Evolutionary conservation across 2,888 invertebrate genomes (phyloP).

Genomic region (Orthonevra nobilis): DNA sequence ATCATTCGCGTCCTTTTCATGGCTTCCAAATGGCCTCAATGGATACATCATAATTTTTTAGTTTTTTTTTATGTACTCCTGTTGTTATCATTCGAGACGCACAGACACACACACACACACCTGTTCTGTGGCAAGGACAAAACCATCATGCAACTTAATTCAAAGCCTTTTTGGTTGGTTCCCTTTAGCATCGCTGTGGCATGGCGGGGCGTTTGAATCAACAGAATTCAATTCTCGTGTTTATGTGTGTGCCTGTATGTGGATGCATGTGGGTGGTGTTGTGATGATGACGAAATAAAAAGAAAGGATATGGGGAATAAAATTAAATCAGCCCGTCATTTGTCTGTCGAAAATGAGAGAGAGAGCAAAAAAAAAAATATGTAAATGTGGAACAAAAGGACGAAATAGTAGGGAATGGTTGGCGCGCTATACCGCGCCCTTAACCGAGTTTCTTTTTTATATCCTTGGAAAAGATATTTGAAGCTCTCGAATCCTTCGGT

Average conservation of each 20-base stretch:
- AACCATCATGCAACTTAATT: conserved; percentile 68
- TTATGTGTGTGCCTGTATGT: neutral
- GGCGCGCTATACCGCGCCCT: conserved; percentile 42
- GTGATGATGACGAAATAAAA: conserved; percentile 43
- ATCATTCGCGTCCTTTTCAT: conserved; percentile 48
- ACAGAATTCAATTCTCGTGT: conserved; percentile 54
- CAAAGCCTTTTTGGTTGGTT: conserved; percentile 52
- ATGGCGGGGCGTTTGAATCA: conserved; percentile 13
- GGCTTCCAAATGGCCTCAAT: conserved; percentile 48
- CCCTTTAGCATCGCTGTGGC: too few relatives aligned
- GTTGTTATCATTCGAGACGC: conserved; percentile 1
- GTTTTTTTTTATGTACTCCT: conserved; percentile 25
- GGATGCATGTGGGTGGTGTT: neutral
- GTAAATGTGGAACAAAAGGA: conserved; percentile 43
- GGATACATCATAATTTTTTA: conserved; percentile 15
- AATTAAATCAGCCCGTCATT: conserved; percentile 70
- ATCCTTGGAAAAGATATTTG: conserved; percentile 32
- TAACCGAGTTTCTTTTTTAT: conserved; percentile 61
- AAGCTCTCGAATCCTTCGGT: conserved; percentile 43
- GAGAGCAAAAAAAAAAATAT: conserved; percentile 23
- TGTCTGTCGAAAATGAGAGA: conserved; percentile 47
- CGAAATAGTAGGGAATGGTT: conserved; percentile 60
- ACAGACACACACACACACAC: conserved; percentile 15
- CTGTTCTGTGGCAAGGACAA: conserved; percentile 49
- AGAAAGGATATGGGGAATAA: conserved; percentile 67